Conservation (phyloP, 2,888 invertebrate species). For the Drosophila prolongata region DNA sequence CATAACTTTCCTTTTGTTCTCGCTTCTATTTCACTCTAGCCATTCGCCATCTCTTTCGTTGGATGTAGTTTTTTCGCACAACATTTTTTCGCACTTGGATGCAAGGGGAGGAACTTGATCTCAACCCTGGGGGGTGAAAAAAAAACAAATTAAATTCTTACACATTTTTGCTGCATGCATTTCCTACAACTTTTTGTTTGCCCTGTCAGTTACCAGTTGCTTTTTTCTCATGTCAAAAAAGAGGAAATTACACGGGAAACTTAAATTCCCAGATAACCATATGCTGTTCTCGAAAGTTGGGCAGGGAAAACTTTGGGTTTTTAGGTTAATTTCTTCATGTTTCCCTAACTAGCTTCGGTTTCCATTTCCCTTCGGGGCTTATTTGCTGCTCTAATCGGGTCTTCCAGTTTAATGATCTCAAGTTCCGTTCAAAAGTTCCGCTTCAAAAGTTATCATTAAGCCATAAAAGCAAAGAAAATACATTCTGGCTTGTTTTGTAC, state of each 20-base stretch:
- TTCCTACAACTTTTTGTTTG: constrained; percentile 16
- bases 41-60: constrained; percentile 13
- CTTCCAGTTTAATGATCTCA: constrained; percentile 35
- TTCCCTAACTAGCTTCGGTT: constrained; percentile 13
- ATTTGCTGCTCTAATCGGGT: constrained; percentile 24
- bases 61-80: constrained; percentile 51
- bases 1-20: constrained; percentile 61
- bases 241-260: constrained; percentile 26
- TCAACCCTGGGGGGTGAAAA: constrained; percentile 30
- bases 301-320: constrained; percentile 11
- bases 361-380: constrained; percentile 15
- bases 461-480: constrained; percentile 10
- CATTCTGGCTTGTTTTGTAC: neutral
- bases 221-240: constrained; percentile 9
- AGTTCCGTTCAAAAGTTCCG: constrained; percentile 41
- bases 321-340: constrained; percentile 33
- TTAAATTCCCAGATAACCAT: constrained; percentile 49
- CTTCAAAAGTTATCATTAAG: constrained; percentile 32
- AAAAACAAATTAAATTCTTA: constrained; percentile 54
- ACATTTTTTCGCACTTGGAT: constrained; percentile 58
- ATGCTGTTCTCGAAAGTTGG: constrained; percentile 37
- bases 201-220: constrained; percentile 29
- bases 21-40: constrained; percentile 26
- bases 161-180: constrained; percentile 32
- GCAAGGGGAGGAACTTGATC: constrained; percentile 39